Conservation (phyloP, 2,888 invertebrate species). For the Autographa gamma region DNA sequence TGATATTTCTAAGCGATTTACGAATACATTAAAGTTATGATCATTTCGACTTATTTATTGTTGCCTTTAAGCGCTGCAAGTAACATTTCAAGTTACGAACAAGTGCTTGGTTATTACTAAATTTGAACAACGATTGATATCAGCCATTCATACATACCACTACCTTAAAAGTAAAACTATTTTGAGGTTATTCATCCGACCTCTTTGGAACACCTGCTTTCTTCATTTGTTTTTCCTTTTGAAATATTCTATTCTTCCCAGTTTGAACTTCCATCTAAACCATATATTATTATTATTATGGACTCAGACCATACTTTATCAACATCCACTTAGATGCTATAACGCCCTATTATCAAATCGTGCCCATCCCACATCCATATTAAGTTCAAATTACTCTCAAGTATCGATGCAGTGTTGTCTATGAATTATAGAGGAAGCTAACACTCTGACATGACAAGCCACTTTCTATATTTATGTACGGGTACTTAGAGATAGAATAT, state of each 20-base stretch:
- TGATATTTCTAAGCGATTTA: slow-evolving; percentile 23
- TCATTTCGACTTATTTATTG: slow-evolving; percentile 36
- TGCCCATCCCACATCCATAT: slow-evolving; percentile 46
- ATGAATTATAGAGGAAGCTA: slow-evolving; percentile 33
- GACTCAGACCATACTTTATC: slow-evolving; percentile 32
- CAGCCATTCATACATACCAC: not conserved
- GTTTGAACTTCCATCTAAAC: slow-evolving; percentile 1
- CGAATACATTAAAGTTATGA: slow-evolving; percentile 32
- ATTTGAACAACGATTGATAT: slow-evolving; percentile 18
- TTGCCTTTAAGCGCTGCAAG: slow-evolving; percentile 23
- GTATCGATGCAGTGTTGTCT: slow-evolving; percentile 44
- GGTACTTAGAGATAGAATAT: not conserved
- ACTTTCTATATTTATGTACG: not conserved
- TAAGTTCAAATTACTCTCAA: slow-evolving; percentile 48
- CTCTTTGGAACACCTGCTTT: not conserved
- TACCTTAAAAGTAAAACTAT: not conserved
- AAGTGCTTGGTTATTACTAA: slow-evolving; percentile 7
- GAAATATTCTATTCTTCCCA: not conserved
- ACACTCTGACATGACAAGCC: not conserved
- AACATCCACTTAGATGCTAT: slow-evolving; percentile 26
- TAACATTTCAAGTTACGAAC: slow-evolving; percentile 20
- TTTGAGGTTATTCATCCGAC: not conserved
- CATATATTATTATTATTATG: slow-evolving; percentile 16
- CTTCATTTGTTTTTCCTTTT: not conserved
- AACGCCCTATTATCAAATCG: slow-evolving; percentile 47